Percentiles rank a stretch among this genome's conserved stretches.
These are phyloP conservation scores for Kobus ellipsiprymnus DNA, from an alignment of 2,113 vertebrate genomes.

Conservation along the genomic window DNA sequence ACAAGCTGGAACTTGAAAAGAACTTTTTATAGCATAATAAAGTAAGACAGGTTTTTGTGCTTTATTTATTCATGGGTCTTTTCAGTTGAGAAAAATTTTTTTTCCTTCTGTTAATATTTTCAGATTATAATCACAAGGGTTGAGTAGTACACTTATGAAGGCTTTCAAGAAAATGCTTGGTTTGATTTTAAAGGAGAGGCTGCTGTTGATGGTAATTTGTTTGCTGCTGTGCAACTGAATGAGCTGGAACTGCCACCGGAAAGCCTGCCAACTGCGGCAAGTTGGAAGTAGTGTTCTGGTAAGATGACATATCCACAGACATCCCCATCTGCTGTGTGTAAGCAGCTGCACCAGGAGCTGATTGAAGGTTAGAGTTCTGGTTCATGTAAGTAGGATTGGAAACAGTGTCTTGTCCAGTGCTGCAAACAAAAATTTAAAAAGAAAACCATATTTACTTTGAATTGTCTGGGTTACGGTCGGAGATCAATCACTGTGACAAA, in stretches of 20 bases:
- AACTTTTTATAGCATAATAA: constrained; percentile 21
- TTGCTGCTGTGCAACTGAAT: constrained; percentile 83
- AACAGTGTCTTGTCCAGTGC: constrained; percentile 78
- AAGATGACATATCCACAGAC: constrained; percentile 87
- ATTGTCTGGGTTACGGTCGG: not conserved
- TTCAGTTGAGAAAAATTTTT: constrained; percentile 31
- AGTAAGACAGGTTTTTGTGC: constrained; percentile 57
- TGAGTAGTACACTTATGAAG: not conserved
- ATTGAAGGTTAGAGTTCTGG: constrained; percentile 77
- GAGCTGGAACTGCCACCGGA: constrained; percentile 80
- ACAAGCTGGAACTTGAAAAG: constrained; percentile 29
- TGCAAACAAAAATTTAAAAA: constrained; percentile 70
- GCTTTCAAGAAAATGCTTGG: not conserved
- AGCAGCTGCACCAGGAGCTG: constrained; percentile 62
- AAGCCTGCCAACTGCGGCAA: constrained; percentile 84
- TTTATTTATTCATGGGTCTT: constrained; percentile 61
- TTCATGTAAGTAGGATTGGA: constrained; percentile 83
- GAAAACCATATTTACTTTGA: constrained; percentile 37
- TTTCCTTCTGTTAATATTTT: constrained; percentile 2
- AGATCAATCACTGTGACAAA: not conserved
- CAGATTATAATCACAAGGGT: constrained; percentile 1
- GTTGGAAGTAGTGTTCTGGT: constrained; percentile 81
- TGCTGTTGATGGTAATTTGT: constrained; percentile 92
- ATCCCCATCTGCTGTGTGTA: constrained; percentile 84
- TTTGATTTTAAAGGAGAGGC: constrained; percentile 86